phyloP scores from a whole-genome alignment of 2,113 vertebrate genomes.

The Chlorocebus sabaeus region DNA sequence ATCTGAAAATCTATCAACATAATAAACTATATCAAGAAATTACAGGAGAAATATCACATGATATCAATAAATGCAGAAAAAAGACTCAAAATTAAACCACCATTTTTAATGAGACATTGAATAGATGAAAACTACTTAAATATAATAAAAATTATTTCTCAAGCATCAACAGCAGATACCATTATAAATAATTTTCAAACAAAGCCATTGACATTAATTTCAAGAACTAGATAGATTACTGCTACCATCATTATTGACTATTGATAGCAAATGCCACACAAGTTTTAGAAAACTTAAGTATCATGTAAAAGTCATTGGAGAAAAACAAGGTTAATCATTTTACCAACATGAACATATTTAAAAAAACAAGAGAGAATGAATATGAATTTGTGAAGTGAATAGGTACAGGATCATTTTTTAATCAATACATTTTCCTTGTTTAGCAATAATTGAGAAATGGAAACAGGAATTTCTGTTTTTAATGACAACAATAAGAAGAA shows the following conservation, averaged over 20 bases:
- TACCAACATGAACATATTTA: background rate
- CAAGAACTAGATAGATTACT: background rate
- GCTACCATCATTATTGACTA: background rate
- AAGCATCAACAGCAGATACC: background rate
- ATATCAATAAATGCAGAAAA: background rate
- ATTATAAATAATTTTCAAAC: background rate
- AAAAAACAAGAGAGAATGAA: background rate
- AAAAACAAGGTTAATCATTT: background rate
- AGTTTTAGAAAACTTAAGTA: constrained; percentile 2
- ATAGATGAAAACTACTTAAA: background rate
- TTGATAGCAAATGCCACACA: background rate
- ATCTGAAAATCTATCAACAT: background rate
- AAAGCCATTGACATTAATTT: background rate
- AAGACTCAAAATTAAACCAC: background rate
- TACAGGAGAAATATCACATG: background rate
- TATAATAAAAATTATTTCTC: background rate
- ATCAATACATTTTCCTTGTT: background rate
- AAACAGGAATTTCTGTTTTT: background rate
- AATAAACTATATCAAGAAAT: background rate
- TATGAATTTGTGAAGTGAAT: background rate
- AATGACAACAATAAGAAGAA: background rate
- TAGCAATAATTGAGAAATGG: background rate
- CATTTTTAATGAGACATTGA: background rate
- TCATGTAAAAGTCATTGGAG: background rate
- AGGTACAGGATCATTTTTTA: background rate